Evolutionary conservation across 2,888 invertebrate genomes (phyloP).

Genomic region (Miltochrista miniata): DNA sequence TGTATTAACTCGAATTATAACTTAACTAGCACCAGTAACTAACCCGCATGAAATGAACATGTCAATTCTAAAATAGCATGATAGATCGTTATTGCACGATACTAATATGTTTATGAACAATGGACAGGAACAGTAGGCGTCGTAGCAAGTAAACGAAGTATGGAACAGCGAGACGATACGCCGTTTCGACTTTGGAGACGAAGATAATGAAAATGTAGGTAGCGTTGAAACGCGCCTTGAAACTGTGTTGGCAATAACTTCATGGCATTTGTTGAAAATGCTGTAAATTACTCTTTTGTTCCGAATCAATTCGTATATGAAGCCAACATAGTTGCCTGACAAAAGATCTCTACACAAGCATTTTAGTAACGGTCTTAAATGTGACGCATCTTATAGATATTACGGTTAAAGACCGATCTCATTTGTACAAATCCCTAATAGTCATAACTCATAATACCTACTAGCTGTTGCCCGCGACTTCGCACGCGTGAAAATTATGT

Average conservation of each 20-base stretch:
- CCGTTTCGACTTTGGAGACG: slow-evolving; percentile 8
- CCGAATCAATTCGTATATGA: too few species aligned
- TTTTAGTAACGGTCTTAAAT: too few species aligned
- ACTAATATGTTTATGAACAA: neutral
- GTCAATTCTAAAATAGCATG: neutral
- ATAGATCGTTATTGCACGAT: neutral
- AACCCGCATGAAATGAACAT: neutral
- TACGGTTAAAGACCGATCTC: too few species aligned
- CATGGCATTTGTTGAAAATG: neutral
- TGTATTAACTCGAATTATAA: too few species aligned
- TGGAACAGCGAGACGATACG: slow-evolving; percentile 15
- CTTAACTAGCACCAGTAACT: slow-evolving; percentile 1
- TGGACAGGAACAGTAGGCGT: slow-evolving; percentile 30
- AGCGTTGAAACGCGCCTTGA: neutral
- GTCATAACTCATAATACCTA: too few species aligned
- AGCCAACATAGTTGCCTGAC: too few species aligned
- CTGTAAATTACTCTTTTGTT: too few species aligned
- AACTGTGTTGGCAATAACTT: neutral
- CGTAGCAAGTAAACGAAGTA: slow-evolving; percentile 5
- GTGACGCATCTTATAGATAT: too few species aligned
- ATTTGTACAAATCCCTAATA: too few species aligned
- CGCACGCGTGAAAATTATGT: too few species aligned
- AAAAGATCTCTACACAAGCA: too few species aligned
- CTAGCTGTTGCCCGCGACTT: too few species aligned
- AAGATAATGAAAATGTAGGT: slow-evolving; percentile 1